Evolutionary conservation across 1,140 invertebrate genomes (phyloP).

Genomic region (Triops cancriformis): DNA sequence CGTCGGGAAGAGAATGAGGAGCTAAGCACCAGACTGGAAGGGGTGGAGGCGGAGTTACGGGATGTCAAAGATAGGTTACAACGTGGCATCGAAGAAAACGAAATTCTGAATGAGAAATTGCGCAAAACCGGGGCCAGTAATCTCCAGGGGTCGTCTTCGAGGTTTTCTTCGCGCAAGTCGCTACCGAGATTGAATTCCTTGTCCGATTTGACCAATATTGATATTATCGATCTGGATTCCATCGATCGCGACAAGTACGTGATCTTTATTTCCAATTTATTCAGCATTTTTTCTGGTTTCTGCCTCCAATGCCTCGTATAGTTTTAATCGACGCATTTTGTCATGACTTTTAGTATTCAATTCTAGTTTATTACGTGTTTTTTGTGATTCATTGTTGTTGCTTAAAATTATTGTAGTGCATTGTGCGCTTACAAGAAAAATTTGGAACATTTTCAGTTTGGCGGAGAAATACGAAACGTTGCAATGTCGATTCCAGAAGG

Average conservation of each 20-base stretch:
- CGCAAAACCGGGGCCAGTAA: conserved; percentile 43
- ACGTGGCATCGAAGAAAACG: conserved; percentile 66
- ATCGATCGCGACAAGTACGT: conserved; percentile 57
- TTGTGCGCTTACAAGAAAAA: neutral
- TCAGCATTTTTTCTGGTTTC: too few species aligned
- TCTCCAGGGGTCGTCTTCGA: conserved; percentile 48
- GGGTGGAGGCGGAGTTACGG: conserved; percentile 33
- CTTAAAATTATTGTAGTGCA: neutral
- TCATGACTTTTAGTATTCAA: too few species aligned
- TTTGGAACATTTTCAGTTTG: conserved; percentile 42
- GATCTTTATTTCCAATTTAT: neutral
- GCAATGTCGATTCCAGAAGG: conserved; percentile 65
- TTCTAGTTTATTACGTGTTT: too few species aligned
- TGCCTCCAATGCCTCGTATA: too few species aligned
- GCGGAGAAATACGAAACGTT: conserved; percentile 71
- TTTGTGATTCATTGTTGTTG: neutral
- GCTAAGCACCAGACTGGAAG: conserved; percentile 34
- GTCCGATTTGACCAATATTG: conserved; percentile 69
- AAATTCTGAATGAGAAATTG: conserved; percentile 56
- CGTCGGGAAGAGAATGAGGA: conserved; percentile 44
- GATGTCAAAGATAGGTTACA: conserved; percentile 38
- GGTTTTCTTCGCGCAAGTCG: conserved; percentile 25
- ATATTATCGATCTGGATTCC: conserved; percentile 61
- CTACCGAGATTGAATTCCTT: conserved; percentile 50
- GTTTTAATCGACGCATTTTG: too few species aligned